phyloP scores from a whole-genome alignment of 35 echinoderm and acorn worm genomes.

The Stichopus chloronotus region DNA sequence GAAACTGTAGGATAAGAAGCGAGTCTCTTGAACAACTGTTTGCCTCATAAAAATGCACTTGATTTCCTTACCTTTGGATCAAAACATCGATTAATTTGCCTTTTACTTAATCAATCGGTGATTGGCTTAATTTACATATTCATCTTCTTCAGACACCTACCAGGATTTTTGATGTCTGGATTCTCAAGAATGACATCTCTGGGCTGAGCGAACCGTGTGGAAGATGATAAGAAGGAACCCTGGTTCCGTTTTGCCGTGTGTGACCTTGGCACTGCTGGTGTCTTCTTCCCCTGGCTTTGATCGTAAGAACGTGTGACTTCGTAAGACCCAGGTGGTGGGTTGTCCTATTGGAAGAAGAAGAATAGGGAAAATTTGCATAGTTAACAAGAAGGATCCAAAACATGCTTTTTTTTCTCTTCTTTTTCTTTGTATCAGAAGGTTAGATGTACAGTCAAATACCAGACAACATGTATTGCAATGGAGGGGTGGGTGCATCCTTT shows the following conservation, averaged over 20 bases:
- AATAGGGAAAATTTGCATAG: background rate
- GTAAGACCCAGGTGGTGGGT: conserved; percentile 93
- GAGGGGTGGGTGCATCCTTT: too few species aligned
- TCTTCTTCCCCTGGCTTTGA: conserved; percentile 75
- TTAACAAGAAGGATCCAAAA: background rate
- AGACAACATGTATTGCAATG: too few species aligned
- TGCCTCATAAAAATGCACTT: too few species aligned
- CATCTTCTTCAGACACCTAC: background rate
- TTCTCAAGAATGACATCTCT: conserved; percentile 88
- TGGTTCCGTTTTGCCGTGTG: conserved; percentile 74
- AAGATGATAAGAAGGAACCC: conserved; percentile 92
- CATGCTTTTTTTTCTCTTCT: too few species aligned
- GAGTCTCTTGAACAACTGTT: too few species aligned
- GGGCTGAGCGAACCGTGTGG: conserved; percentile 76
- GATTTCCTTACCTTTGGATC: too few species aligned
- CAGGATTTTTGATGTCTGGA: conserved; percentile 80
- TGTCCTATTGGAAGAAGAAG: conserved; percentile 62
- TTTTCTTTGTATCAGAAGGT: too few species aligned
- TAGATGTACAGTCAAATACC: too few species aligned
- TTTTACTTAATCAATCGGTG: too few species aligned
- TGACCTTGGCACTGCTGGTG: conserved; percentile 73
- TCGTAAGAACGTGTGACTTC: conserved; percentile 86
- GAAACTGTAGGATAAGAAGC: too few species aligned
- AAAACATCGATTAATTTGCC: too few species aligned
- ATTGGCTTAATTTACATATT: too few species aligned